A percentile compares a stretch with the other conserved stretches of the same genome.
phyloP scores from a whole-genome alignment of 1,140 invertebrate genomes.

The Panulirus ornatus region DNA sequence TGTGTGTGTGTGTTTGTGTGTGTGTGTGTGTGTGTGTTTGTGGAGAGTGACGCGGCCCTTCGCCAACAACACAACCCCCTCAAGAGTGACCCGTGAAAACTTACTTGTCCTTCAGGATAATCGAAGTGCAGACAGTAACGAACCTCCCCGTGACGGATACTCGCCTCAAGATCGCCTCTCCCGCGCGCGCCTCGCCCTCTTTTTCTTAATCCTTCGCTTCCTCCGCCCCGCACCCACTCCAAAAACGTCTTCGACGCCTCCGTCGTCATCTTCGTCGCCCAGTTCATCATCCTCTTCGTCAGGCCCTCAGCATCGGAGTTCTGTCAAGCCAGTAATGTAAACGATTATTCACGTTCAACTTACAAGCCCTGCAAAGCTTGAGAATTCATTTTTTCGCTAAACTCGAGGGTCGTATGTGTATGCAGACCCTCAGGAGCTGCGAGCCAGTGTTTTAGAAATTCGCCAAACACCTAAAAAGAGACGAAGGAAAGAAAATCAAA shows the following conservation, averaged over 20 bases:
- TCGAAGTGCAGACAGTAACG: constrained; percentile 7
- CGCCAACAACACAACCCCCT: too few relatives aligned
- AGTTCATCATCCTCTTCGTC: constrained; percentile 35
- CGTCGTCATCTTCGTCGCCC: neutral
- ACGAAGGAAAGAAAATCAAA: too few relatives aligned
- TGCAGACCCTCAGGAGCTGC: too few relatives aligned
- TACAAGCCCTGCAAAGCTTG: too few relatives aligned
- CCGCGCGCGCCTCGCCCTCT: neutral
- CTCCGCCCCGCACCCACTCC: neutral
- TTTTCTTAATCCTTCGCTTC: neutral
- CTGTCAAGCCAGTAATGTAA: constrained; percentile 56
- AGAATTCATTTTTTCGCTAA: too few relatives aligned
- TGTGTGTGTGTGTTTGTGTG: too few relatives aligned
- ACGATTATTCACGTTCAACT: constrained; percentile 45
- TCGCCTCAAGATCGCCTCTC: neutral
- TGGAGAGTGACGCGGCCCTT: too few relatives aligned
- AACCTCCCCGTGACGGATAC: constrained; percentile 2
- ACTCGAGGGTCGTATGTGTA: too few relatives aligned
- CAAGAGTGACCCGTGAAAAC: too few relatives aligned
- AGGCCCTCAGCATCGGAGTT: constrained; percentile 53
- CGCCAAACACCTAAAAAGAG: too few relatives aligned
- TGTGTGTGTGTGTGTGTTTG: too few relatives aligned
- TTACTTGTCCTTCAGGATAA: constrained; percentile 15
- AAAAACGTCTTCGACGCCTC: neutral
- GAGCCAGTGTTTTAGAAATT: too few relatives aligned